A percentile compares a stretch with the other conserved stretches of the same genome.
Evolutionary conservation across 1,140 invertebrate species (phyloP).

Genomic region (Lucilia cuprina): DNA sequence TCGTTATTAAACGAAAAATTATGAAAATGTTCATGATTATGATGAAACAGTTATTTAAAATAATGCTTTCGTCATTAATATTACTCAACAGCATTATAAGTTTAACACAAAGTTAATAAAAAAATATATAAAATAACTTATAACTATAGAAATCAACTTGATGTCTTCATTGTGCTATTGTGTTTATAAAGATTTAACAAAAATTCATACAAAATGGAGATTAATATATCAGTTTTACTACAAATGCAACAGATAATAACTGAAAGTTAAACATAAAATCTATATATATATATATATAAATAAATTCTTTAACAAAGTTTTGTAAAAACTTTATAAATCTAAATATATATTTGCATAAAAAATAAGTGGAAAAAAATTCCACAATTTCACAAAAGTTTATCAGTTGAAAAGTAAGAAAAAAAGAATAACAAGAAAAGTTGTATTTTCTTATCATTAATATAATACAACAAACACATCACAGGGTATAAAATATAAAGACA

Average conservation of each 20-base stretch:
- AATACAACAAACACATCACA: background rate
- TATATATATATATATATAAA: no score
- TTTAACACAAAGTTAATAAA: background rate
- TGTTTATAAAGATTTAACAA: slow-evolving; percentile 34
- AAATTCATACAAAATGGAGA: slow-evolving; percentile 37
- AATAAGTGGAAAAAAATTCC: background rate
- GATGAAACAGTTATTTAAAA: background rate
- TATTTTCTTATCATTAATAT: background rate
- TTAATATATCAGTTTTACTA: slow-evolving; percentile 7
- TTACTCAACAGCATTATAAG: background rate
- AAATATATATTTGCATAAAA: background rate
- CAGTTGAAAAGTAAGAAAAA: background rate
- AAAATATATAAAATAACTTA: no score
- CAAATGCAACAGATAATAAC: background rate
- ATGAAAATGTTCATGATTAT: background rate
- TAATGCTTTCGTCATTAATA: background rate
- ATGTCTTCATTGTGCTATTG: slow-evolving; percentile 17
- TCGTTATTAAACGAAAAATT: background rate
- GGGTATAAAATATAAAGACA: background rate
- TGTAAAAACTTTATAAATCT: background rate
- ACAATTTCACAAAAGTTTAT: background rate
- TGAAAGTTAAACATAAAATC: background rate
- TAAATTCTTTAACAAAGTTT: background rate
- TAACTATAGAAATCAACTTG: background rate
- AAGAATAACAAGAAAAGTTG: background rate